These are phyloP conservation scores for Andrena minutula DNA, from an alignment of 2,888 invertebrate genomes.

Conservation along the genomic window DNA sequence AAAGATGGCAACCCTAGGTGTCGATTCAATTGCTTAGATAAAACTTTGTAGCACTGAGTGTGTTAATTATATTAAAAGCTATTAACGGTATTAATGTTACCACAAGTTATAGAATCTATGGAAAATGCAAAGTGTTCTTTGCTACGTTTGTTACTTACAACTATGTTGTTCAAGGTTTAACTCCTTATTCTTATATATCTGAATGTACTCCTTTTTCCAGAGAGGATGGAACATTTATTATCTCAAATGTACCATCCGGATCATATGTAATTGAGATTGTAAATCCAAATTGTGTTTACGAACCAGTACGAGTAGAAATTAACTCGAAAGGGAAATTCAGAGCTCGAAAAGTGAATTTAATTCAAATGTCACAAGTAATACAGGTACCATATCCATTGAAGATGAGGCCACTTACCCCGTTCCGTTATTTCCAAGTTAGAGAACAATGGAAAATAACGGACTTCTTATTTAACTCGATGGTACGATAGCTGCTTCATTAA, in stretches of 20 bases:
- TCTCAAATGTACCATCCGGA: conserved; percentile 95
- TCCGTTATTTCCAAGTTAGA: conserved; percentile 95
- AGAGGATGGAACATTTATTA: conserved; percentile 95
- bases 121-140: too few relatives aligned
- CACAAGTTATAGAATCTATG: too few relatives aligned
- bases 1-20: too few relatives aligned
- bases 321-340: conserved; percentile 98
- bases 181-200: too few relatives aligned
- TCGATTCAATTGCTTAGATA: too few relatives aligned
- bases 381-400: conserved; percentile 97
- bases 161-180: too few relatives aligned
- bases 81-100: too few relatives aligned
- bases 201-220: conserved; percentile 84
- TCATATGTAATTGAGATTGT: conserved; percentile 97
- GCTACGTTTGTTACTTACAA: too few relatives aligned
- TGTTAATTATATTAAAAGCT: too few relatives aligned
- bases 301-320: conserved; percentile 98
- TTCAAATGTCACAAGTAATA: conserved; percentile 95
- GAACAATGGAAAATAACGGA: conserved; percentile 99
- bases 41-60: too few relatives aligned
- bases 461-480: conserved; percentile 98
- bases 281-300: conserved; percentile 96
- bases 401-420: conserved; percentile 93
- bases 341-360: conserved; percentile 96
- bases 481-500: conserved; percentile 53